Conservation (phyloP, 2,888 invertebrate species). For the Dastarcus helophoroides region DNA sequence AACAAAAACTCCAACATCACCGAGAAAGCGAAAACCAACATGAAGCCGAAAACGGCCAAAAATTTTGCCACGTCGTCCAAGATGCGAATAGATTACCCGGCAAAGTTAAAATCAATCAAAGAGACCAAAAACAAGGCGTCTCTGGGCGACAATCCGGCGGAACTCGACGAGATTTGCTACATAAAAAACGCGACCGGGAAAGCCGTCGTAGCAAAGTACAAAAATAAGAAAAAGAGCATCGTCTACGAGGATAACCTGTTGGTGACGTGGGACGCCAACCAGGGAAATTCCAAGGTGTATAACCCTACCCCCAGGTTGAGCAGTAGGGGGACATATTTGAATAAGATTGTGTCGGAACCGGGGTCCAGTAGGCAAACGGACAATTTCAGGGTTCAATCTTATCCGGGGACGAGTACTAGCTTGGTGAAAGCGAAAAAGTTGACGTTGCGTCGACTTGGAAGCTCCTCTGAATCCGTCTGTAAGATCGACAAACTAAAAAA, state of each 20-base stretch:
- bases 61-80: slow-evolving; percentile 8
- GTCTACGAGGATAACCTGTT: slow-evolving; percentile 31
- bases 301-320: slow-evolving; percentile 17
- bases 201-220: slow-evolving; percentile 32
- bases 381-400: slow-evolving; percentile 1
- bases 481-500: slow-evolving; percentile 32
- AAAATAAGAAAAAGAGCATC: slow-evolving; percentile 17
- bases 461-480: slow-evolving; percentile 21
- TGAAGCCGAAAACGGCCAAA: slow-evolving; percentile 3
- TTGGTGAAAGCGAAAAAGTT: slow-evolving; percentile 27
- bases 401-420: slow-evolving; percentile 11
- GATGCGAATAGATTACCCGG: slow-evolving; percentile 6
- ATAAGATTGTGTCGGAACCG: slow-evolving; percentile 19
- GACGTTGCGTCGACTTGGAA: slow-evolving; percentile 26
- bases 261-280: slow-evolving; percentile 29
- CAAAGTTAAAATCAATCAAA: slow-evolving; percentile 10
- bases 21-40: slow-evolving; percentile 15
- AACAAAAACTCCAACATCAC: slow-evolving; percentile 18
- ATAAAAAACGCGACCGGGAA: slow-evolving; percentile 31
- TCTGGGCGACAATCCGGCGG: slow-evolving; percentile 22
- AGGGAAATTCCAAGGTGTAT: slow-evolving; percentile 26
- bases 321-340: background rate
- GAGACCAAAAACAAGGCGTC: slow-evolving; percentile 7
- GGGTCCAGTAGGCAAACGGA: slow-evolving; percentile 23
- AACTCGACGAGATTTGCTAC: slow-evolving; percentile 32